These are phyloP conservation scores for Hemitrygon akajei DNA, from an alignment of 2,797 vertebrate species.

Conservation along the genomic window DNA sequence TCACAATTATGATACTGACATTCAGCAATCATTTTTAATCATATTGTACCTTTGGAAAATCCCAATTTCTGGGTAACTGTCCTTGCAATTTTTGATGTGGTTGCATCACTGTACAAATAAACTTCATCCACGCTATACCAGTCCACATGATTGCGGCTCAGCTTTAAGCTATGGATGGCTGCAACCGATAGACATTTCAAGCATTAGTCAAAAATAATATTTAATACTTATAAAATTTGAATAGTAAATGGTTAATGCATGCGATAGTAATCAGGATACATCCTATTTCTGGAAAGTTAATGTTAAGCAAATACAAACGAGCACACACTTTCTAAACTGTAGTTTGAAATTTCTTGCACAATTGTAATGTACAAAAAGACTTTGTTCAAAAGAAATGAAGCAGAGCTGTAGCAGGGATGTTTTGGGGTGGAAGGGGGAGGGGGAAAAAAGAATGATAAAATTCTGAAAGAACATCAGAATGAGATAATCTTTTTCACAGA, in stretches of 20 bases:
- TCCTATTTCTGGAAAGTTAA: not conserved
- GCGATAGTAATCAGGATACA: not conserved
- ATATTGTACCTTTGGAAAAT: conserved; percentile 88
- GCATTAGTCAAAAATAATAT: not conserved
- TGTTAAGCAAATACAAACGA: not conserved
- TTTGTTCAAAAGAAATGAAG: not conserved
- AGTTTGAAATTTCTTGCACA: not conserved
- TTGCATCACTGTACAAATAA: conserved; percentile 95
- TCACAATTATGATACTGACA: not conserved
- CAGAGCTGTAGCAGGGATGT: not conserved
- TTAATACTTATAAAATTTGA: not conserved
- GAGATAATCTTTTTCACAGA: not conserved
- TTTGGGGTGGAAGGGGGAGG: no score
- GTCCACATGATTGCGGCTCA: conserved; percentile 90
- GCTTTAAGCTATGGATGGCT: conserved; percentile 86
- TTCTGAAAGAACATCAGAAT: not conserved
- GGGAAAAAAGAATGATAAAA: not conserved
- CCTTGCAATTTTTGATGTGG: conserved; percentile 95
- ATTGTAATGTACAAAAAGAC: not conserved
- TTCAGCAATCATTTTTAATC: not conserved
- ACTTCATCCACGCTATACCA: conserved; percentile 96
- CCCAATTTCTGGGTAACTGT: conserved; percentile 93
- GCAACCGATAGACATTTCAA: conserved; percentile 45
- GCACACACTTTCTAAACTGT: conserved; percentile 15
- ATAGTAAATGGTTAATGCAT: not conserved